phyloP scores from a whole-genome alignment of 2,113 vertebrate genomes.

The Otus sunia region DNA sequence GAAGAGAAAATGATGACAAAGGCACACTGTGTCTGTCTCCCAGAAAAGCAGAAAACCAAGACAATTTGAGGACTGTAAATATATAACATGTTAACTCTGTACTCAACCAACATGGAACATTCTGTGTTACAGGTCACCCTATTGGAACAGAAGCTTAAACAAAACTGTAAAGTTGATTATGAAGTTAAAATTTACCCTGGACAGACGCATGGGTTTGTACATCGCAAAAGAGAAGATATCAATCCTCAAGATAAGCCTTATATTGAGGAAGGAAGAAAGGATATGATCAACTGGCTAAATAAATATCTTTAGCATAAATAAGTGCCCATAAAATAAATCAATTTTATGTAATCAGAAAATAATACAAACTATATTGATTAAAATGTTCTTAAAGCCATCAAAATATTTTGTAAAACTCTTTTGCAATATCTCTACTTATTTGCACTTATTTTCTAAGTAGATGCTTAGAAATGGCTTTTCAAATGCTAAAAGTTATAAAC shows the following conservation, averaged over 20 bases:
- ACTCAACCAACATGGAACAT: not conserved
- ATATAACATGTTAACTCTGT: not conserved
- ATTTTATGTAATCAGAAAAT: not conserved
- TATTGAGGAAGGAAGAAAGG: conserved; percentile 84
- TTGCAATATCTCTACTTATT: not conserved
- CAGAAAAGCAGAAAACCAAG: not conserved
- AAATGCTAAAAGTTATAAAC: not conserved
- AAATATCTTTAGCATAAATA: conserved; percentile 78
- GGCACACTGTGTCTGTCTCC: not conserved
- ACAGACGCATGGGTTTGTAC: conserved; percentile 91
- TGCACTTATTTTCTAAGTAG: not conserved
- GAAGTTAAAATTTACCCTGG: conserved; percentile 88
- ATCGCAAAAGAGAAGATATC: conserved; percentile 88
- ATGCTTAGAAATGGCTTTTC: not conserved
- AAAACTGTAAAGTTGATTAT: conserved; percentile 81
- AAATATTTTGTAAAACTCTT: not conserved
- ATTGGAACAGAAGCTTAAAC: conserved; percentile 82
- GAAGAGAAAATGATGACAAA: not conserved
- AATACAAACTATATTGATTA: not conserved
- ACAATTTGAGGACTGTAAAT: not conserved
- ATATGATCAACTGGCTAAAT: conserved; percentile 88
- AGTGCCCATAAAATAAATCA: not conserved
- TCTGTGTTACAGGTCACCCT: conserved; percentile 71
- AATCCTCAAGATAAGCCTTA: conserved; percentile 78
- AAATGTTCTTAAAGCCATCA: not conserved